These are phyloP conservation scores for Calycopis cecrops DNA, from an alignment of 1,140 invertebrate species.

Conservation along the genomic window DNA sequence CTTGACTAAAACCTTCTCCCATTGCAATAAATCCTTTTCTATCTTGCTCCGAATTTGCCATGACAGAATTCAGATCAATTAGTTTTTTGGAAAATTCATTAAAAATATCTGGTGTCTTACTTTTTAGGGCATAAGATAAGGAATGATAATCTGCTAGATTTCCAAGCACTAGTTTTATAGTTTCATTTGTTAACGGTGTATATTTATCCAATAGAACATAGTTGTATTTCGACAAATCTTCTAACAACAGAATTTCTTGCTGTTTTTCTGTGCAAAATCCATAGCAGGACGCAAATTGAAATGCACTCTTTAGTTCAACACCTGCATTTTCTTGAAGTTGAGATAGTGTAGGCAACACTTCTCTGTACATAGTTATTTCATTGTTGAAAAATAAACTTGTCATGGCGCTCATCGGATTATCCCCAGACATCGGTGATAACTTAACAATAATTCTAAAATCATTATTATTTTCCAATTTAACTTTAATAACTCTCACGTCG, in stretches of 20 bases:
- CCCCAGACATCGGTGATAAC: not conserved
- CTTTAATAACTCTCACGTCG: slow-evolving; percentile 12
- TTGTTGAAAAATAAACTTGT: slow-evolving; percentile 12
- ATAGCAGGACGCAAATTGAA: slow-evolving; percentile 6
- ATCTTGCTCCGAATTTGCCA: not conserved
- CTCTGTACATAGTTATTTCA: slow-evolving; percentile 10
- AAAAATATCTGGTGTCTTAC: slow-evolving; percentile 22
- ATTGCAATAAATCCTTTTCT: not conserved
- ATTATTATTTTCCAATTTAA: not conserved
- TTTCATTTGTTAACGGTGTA: slow-evolving; percentile 22
- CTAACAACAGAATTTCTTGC: slow-evolving; percentile 30
- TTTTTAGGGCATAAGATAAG: slow-evolving; percentile 24
- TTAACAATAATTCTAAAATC: slow-evolving; percentile 7
- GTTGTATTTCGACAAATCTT: slow-evolving; percentile 27
- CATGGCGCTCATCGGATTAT: not conserved
- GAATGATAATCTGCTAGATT: slow-evolving; percentile 28
- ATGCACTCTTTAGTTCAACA: not conserved
- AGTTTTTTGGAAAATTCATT: slow-evolving; percentile 17
- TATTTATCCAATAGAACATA: slow-evolving; percentile 28
- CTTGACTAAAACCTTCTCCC: slow-evolving; percentile 12
- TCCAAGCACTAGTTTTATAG: slow-evolving; percentile 21
- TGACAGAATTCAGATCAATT: slow-evolving; percentile 15
- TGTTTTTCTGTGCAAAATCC: slow-evolving; percentile 16
- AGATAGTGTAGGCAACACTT: slow-evolving; percentile 6
- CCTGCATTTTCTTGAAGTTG: slow-evolving; percentile 8